A percentile compares a stretch with the other conserved stretches of the same genome.
Evolutionary conservation across 1,140 invertebrate species (phyloP).

Genomic region (Papilio helenus): DNA sequence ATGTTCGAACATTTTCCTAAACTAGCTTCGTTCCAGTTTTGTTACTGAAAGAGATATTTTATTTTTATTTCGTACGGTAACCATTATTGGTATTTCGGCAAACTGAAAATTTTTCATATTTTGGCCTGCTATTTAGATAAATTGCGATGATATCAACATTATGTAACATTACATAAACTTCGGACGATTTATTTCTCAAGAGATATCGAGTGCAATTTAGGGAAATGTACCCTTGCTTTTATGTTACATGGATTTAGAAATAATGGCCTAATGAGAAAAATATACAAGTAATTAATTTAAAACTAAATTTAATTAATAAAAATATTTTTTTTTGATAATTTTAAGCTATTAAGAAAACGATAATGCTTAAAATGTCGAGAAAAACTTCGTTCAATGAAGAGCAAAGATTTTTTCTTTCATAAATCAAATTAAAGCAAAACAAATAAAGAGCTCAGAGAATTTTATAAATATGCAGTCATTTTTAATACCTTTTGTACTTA

Average conservation of each 20-base stretch:
- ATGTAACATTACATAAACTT: not conserved
- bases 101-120: constrained; percentile 19
- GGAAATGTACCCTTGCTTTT: not conserved
- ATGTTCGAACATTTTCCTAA: constrained; percentile 24
- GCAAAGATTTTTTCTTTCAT: not conserved
- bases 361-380: not conserved
- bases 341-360: not conserved
- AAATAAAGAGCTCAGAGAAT: constrained; percentile 5
- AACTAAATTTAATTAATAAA: too few relatives aligned
- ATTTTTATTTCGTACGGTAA: constrained; percentile 19
- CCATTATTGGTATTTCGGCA: constrained; percentile 12
- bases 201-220: constrained; percentile 4
- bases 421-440: not conserved
- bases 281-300: too few relatives aligned
- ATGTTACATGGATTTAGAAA: not conserved
- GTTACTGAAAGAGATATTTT: constrained; percentile 22
- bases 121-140: constrained; percentile 25
- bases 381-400: not conserved
- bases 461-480: constrained; percentile 15
- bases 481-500: not conserved
- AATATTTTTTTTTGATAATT: too few relatives aligned
- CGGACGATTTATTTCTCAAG: not conserved
- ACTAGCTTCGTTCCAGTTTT: constrained; percentile 14
- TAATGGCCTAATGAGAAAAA: not conserved
- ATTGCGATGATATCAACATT: constrained; percentile 13